A percentile compares a stretch with the other conserved stretches of the same genome.
phyloP scores from a whole-genome alignment of 1,140 invertebrate species.

The Sweltsa coloradensis region DNA sequence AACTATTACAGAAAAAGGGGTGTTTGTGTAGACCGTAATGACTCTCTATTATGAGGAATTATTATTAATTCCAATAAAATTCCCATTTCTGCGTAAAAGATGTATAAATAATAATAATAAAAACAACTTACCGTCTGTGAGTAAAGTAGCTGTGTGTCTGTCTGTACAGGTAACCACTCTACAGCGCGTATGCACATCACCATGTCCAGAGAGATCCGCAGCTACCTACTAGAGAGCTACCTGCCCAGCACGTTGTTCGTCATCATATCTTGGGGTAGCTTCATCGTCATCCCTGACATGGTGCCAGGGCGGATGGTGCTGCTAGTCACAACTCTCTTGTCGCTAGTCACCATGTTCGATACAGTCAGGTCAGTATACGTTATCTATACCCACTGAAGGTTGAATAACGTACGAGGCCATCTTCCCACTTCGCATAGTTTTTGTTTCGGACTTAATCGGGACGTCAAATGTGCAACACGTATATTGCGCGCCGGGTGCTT shows the following conservation, averaged over 20 bases:
- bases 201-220: conserved; percentile 40
- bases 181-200: conserved; percentile 40
- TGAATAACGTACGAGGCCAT: no score
- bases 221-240: conserved; percentile 47
- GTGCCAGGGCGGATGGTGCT: conserved; percentile 44
- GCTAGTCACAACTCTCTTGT: conserved; percentile 44
- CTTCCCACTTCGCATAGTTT: no score
- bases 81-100: no score
- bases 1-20: no score
- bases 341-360: conserved; percentile 48
- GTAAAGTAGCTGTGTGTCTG: conserved; percentile 2
- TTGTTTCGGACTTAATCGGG: no score
- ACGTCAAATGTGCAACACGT: no score
- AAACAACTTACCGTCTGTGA: conserved; percentile 1
- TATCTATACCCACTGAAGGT: no score
- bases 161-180: conserved; percentile 39
- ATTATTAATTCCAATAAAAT: no score
- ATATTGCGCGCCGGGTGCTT: no score
- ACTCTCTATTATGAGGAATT: no score
- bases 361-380: conserved; percentile 37
- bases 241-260: conserved; percentile 47
- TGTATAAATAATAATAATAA: no score
- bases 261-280: conserved; percentile 51
- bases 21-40: no score
- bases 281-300: conserved; percentile 47